Evolutionary conservation across 2,113 vertebrate genomes (phyloP).

Genomic region (Cyprinodon tularosa): DNA sequence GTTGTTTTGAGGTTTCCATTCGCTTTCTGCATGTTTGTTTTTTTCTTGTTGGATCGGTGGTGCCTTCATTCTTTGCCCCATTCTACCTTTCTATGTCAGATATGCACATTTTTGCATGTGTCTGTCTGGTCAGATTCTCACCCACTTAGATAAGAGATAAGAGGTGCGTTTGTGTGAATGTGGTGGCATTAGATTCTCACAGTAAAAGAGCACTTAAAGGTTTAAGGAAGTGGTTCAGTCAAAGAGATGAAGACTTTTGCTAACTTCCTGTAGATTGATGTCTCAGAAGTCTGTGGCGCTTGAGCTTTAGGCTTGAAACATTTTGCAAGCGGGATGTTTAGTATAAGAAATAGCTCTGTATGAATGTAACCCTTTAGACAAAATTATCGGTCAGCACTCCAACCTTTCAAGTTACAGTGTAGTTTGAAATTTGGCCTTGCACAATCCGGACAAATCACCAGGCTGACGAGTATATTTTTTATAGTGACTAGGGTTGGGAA

Average conservation of each 20-base stretch:
- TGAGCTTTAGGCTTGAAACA: background rate
- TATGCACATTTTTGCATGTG: background rate
- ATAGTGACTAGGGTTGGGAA: too few species aligned
- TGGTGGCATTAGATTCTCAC: background rate
- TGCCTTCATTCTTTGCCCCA: too few species aligned
- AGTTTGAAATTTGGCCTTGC: too few species aligned
- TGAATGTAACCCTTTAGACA: too few species aligned
- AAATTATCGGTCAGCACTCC: too few species aligned
- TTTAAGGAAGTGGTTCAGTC: background rate
- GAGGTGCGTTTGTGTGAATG: background rate
- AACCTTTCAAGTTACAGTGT: background rate
- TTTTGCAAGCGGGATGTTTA: background rate
- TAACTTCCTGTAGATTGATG: background rate
- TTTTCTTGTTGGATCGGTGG: background rate
- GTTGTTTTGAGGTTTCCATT: background rate
- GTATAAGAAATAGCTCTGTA: background rate
- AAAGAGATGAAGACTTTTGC: background rate
- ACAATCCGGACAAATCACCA: too few species aligned
- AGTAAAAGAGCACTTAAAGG: fast-evolving
- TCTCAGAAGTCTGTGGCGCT: background rate
- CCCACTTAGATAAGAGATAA: too few species aligned
- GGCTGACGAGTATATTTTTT: too few species aligned
- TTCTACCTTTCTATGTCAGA: background rate
- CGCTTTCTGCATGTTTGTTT: background rate
- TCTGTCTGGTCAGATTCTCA: background rate